A percentile compares a stretch with the other conserved stretches of the same genome.
phyloP scores from a whole-genome alignment of 2,113 vertebrate species.

The Nestor notabilis region DNA sequence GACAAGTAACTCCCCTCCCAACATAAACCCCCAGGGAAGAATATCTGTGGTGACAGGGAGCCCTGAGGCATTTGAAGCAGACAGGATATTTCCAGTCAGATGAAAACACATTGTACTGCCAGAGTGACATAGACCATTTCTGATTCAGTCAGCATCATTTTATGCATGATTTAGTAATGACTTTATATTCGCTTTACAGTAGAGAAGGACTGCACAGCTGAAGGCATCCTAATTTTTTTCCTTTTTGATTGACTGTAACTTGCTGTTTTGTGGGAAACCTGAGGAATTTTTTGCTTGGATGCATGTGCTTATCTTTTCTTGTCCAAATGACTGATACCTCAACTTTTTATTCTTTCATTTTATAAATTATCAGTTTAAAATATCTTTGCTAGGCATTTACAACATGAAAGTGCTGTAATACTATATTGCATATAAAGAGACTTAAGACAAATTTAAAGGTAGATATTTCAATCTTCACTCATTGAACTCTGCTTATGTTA shows the following conservation, averaged over 20 bases:
- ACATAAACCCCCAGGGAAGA: background rate
- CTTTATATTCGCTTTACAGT: background rate
- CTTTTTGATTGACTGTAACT: background rate
- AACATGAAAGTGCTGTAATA: background rate
- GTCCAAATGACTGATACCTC: background rate
- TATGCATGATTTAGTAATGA: slow-evolving; percentile 56
- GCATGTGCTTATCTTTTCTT: background rate
- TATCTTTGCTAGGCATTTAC: background rate
- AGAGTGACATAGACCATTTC: slow-evolving; percentile 28
- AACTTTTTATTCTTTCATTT: background rate
- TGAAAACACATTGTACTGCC: slow-evolving; percentile 49
- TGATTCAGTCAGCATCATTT: slow-evolving; percentile 39
- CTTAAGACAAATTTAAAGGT: background rate
- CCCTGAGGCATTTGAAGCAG: slow-evolving; percentile 13
- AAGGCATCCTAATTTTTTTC: background rate
- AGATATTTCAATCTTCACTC: background rate
- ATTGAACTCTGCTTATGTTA: background rate
- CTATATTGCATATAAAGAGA: background rate
- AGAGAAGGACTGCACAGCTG: background rate
- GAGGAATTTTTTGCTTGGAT: background rate
- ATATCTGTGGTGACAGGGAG: background rate
- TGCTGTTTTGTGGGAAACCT: background rate
- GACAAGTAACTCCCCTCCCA: background rate
- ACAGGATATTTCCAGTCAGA: slow-evolving; percentile 40
- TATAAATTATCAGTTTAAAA: background rate